phyloP scores from a whole-genome alignment of 2,113 vertebrate species.

The Numenius arquata region DNA sequence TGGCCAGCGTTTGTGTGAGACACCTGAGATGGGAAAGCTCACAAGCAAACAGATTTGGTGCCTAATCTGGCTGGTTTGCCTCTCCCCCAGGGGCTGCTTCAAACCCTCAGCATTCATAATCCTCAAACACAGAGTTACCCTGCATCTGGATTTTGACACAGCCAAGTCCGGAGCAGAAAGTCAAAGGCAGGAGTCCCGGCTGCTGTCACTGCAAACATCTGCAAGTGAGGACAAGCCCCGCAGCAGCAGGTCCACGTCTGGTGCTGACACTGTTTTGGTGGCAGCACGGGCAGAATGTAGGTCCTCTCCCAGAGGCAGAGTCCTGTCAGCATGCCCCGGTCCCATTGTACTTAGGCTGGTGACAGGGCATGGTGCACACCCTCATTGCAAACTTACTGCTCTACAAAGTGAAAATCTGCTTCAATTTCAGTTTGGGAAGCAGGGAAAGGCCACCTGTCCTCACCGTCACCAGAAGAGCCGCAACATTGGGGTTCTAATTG shows the following conservation, averaged over 20 bases:
- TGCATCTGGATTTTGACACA: neutral
- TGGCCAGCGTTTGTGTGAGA: neutral
- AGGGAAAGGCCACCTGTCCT: neutral
- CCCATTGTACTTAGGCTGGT: neutral
- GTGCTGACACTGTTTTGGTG: neutral
- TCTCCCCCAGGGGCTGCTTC: neutral
- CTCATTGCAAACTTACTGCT: neutral
- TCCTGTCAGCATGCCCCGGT: rapidly evolving
- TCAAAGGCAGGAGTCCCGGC: rapidly evolving
- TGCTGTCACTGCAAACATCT: neutral
- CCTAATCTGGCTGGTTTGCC: neutral
- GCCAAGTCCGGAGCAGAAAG: neutral
- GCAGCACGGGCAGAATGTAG: rapidly evolving
- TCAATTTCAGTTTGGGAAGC: neutral
- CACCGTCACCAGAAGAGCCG: neutral
- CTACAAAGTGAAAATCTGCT: neutral
- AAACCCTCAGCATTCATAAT: neutral
- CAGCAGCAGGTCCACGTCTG: neutral
- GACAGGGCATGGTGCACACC: neutral
- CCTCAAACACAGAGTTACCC: neutral
- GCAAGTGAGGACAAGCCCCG: rapidly evolving
- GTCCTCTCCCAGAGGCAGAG: neutral
- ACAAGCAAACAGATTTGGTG: neutral
- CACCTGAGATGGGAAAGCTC: neutral
- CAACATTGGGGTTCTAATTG: too few species aligned